phyloP scores from a whole-genome alignment of 2,888 invertebrate species.

The Buathra laborator region DNA sequence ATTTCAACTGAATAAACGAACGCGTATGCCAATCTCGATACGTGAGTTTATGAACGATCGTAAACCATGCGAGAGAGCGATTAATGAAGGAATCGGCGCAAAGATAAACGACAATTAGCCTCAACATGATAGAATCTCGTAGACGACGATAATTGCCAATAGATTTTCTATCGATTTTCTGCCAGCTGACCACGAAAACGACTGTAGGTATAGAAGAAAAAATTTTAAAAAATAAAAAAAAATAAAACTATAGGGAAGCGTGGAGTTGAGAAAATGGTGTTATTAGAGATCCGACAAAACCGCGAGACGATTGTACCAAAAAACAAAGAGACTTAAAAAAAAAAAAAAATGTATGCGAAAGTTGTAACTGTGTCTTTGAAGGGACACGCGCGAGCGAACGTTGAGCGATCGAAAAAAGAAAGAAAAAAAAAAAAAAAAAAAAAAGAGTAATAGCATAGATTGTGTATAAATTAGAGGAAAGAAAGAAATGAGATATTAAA shows the following conservation, averaged over 20 bases:
- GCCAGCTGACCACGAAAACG: slow-evolving; percentile 68
- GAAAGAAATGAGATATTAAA: slow-evolving; percentile 48
- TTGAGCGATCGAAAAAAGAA: neutral
- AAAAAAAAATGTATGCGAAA: slow-evolving; percentile 21
- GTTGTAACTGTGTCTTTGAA: slow-evolving; percentile 33
- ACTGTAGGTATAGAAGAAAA: slow-evolving; percentile 61
- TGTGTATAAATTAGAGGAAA: slow-evolving; percentile 65
- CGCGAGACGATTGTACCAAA: slow-evolving; percentile 21
- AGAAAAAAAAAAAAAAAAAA: neutral
- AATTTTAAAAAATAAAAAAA: slow-evolving; percentile 62
- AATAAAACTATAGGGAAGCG: slow-evolving; percentile 57
- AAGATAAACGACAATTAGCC: slow-evolving; percentile 27
- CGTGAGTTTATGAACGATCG: slow-evolving; percentile 19
- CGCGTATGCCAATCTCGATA: neutral
- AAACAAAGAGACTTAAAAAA: slow-evolving; percentile 1
- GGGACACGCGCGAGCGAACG: neutral
- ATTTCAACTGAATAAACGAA: neutral
- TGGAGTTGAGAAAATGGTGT: slow-evolving; percentile 15
- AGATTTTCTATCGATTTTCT: slow-evolving; percentile 70
- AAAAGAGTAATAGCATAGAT: slow-evolving; percentile 29
- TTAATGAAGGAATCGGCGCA: neutral
- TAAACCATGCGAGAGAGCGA: slow-evolving; percentile 17
- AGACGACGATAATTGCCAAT: slow-evolving; percentile 62
- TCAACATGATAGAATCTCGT: slow-evolving; percentile 45
- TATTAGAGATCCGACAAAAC: slow-evolving; percentile 32